phyloP scores from a whole-genome alignment of 2,797 vertebrate genomes.

The Etheostoma perlongum region DNA sequence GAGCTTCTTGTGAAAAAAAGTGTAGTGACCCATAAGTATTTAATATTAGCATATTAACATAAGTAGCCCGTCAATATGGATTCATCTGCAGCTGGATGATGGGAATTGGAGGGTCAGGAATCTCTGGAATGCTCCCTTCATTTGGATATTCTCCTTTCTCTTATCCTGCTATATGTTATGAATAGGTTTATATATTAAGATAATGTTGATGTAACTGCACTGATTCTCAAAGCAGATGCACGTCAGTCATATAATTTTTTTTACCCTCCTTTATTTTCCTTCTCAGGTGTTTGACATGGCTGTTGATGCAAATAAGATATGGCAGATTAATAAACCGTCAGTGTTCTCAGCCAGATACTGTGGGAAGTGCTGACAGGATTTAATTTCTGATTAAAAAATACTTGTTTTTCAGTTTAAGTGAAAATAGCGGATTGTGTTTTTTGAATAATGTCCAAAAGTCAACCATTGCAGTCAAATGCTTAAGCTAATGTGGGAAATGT shows the following conservation, averaged over 20 bases:
- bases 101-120: conserved; percentile 34
- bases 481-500: not conserved
- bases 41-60: conserved; percentile 54
- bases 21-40: conserved; percentile 50
- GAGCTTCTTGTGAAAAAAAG: conserved; percentile 43
- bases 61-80: conserved; percentile 62
- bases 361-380: not conserved
- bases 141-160: conserved; percentile 11
- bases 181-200: not conserved
- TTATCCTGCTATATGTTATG: conserved; percentile 2
- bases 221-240: conserved; percentile 16
- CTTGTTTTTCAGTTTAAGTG: not conserved
- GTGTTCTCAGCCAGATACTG: not conserved
- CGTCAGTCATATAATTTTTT: not conserved
- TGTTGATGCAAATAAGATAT: not conserved
- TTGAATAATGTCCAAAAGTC: conserved; percentile 15
- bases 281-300: not conserved
- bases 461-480: not conserved
- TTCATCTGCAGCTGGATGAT: conserved; percentile 53
- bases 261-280: not conserved
- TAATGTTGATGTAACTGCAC: not conserved
- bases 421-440: conserved; percentile 2
- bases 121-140: conserved; percentile 19
- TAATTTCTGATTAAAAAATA: not conserved
- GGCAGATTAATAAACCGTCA: conserved; percentile 12